Evolutionary conservation across 1,140 invertebrate species (phyloP), one percentile per base, ranked within the genome.

Genomic region (Reticulitermes speratus): DNA sequence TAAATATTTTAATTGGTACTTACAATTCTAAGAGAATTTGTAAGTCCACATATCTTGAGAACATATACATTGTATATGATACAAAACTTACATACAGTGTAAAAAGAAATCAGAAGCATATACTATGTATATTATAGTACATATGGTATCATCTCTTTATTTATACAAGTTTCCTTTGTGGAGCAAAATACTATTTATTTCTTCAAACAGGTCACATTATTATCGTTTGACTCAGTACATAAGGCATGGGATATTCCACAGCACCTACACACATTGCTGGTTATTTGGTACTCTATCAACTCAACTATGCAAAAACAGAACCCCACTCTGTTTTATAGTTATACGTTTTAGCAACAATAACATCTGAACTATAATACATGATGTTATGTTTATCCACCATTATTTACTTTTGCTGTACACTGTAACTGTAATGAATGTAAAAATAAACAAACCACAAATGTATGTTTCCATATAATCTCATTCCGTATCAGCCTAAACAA

Each of bases 21-120:
- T 75, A n/a, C 30, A 75, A 75, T 75, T 30, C 65, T 75, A 75
- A 30, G n/a, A 75, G 65, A 75, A 75, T 75, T 55, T 75, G 14
- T 75, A 75, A 75, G 65, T 30, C 65, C 65, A 75, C n/a, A 75
- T 75, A 19, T 75, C 65, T 75, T 75, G 30, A 75, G 25, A 75
- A 75, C 65, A 75, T 75, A 75, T 75, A 75, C 65, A 75, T 75
- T 75, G 65, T 75, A 75, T 75, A 75, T 75, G 65, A 75, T 75
- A 75, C 65, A 75, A 75, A 75, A 8, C 65, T 75, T 75, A 11
- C 65, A 75, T 75, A 75, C n/a, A 75, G 1, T 30, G 65, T 75
- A 75, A 75, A 75, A 75, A 75, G 1, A 75, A 75, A 75, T 75
- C n/a, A 30, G 65, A 75, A 75, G 65, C n/a, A 30, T 25, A 75